These are phyloP conservation scores for Cactoblastis cactorum DNA, from an alignment of 2,888 invertebrate species.

Conservation along the genomic window DNA sequence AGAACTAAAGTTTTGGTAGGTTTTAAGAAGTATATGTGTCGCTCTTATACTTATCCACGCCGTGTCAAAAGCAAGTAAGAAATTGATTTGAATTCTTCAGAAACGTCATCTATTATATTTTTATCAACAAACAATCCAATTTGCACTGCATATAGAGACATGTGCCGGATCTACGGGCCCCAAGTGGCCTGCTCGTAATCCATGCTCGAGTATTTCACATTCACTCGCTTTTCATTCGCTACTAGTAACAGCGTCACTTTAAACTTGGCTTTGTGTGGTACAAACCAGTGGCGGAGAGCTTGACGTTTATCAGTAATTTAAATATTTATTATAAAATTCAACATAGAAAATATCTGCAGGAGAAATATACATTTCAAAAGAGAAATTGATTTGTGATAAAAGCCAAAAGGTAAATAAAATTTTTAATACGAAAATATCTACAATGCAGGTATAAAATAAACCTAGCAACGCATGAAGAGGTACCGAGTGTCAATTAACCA, in stretches of 20 bases:
- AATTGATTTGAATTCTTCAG: not conserved
- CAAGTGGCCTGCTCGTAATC: conserved; percentile 43
- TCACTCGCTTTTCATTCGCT: conserved; percentile 58
- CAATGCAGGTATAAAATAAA: not conserved
- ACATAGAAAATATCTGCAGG: too few species aligned
- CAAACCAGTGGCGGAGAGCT: conserved; percentile 16
- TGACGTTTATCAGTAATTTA: too few species aligned
- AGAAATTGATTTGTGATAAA: too few species aligned
- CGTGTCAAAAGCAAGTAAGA: not conserved
- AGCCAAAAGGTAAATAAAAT: not conserved
- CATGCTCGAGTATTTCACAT: conserved; percentile 58
- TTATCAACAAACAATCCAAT: not conserved
- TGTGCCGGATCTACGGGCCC: not conserved
- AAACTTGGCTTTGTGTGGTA: conserved; percentile 26
- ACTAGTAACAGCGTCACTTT: conserved; percentile 47
- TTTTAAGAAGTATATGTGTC: too few species aligned
- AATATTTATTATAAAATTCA: too few species aligned
- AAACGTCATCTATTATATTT: too few species aligned
- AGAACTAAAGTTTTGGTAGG: too few species aligned
- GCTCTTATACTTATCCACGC: too few species aligned
- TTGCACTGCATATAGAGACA: not conserved
- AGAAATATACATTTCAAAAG: too few species aligned
- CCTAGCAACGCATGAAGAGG: not conserved
- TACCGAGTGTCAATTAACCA: not conserved
- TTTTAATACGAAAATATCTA: not conserved